Conservation (phyloP, 2,113 vertebrate species). For the Thryonomys swinderianus region DNA sequence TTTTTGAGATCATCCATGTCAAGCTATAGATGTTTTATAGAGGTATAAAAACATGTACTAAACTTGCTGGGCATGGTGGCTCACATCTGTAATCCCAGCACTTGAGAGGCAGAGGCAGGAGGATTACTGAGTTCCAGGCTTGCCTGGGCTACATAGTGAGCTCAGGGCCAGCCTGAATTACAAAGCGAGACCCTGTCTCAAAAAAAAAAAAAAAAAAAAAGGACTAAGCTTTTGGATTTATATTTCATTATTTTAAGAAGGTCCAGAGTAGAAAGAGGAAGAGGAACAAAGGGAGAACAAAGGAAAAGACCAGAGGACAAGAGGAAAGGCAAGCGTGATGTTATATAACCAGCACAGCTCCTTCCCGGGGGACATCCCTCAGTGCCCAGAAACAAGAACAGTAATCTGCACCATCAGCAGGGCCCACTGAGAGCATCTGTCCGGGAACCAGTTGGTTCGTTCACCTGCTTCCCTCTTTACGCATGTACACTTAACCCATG, state of each 20-base stretch:
- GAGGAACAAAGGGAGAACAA: neutral
- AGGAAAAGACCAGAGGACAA: neutral
- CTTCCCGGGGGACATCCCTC: neutral
- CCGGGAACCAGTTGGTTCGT: neutral
- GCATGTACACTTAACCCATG: neutral
- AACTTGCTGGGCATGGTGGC: too few relatives aligned
- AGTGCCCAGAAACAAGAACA: neutral
- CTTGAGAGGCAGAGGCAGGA: too few relatives aligned
- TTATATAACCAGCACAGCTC: neutral
- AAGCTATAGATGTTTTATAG: neutral
- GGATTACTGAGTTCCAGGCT: too few relatives aligned
- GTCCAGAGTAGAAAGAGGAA: neutral
- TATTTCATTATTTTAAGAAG: constrained; percentile 16
- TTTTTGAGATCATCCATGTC: neutral
- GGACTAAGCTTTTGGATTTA: too few relatives aligned
- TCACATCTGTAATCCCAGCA: too few relatives aligned
- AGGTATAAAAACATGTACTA: neutral
- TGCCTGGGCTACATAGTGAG: too few relatives aligned
- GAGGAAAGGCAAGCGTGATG: neutral
- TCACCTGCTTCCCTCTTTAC: neutral
- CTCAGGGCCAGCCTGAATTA: too few relatives aligned
- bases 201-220: too few relatives aligned
- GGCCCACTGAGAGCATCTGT: neutral
- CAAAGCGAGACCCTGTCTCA: too few relatives aligned
- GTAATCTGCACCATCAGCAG: neutral